phyloP scores from a whole-genome alignment of 1,140 invertebrate genomes.

The Forficula auricularia region DNA sequence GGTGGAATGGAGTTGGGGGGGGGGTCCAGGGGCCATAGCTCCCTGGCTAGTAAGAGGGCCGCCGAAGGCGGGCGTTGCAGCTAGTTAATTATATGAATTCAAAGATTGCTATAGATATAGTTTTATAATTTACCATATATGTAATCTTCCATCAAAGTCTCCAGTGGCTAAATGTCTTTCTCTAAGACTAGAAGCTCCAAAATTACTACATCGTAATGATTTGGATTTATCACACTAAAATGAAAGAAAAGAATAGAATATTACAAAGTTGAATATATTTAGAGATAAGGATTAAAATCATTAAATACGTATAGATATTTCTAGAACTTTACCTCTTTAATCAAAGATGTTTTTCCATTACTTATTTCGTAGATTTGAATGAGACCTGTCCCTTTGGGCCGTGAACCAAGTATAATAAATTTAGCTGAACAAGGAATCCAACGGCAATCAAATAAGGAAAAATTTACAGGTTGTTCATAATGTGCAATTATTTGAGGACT shows the following conservation, averaged over 20 bases:
- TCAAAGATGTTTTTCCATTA: conserved; percentile 46
- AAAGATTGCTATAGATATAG: no score
- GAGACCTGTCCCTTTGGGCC: conserved; percentile 64
- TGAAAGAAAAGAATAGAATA: conserved; percentile 4
- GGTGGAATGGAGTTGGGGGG: no score
- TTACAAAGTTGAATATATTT: not conserved
- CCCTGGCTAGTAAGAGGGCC: no score
- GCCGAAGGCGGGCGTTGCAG: no score
- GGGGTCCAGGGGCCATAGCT: no score
- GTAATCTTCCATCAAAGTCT: conserved; percentile 72
- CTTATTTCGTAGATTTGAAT: conserved; percentile 75
- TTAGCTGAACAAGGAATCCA: conserved; percentile 89
- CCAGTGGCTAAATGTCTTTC: conserved; percentile 73
- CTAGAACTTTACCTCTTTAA: conserved; percentile 36
- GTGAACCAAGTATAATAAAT: conserved; percentile 72
- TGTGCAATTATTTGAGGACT: conserved; percentile 85
- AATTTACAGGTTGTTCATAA: conserved; percentile 63
- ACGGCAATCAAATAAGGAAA: conserved; percentile 78
- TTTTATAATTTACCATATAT: conserved; percentile 71
- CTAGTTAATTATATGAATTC: no score
- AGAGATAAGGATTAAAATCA: conserved; percentile 7
- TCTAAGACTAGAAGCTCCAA: conserved; percentile 65
- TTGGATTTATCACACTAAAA: conserved; percentile 49
- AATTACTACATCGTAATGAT: conserved; percentile 84
- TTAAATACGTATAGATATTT: not conserved